phyloP scores from a whole-genome alignment of 2,113 vertebrate genomes.

The Semicossyphus pulcher region DNA sequence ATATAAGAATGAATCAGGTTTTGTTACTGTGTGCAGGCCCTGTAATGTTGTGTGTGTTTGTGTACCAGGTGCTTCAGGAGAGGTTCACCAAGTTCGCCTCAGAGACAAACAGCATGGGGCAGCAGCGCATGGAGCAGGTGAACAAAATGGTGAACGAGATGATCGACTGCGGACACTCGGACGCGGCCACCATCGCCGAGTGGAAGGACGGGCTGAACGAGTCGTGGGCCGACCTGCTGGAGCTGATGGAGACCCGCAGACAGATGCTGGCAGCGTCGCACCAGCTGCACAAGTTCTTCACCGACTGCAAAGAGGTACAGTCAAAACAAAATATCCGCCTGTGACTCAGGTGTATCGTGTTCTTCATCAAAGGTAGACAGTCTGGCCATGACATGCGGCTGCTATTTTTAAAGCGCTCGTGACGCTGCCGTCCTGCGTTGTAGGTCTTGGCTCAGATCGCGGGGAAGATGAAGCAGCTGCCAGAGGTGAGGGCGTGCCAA shows the following conservation, averaged over 20 bases:
- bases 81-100: slow-evolving; percentile 92
- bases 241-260: slow-evolving; percentile 93
- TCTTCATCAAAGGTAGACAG: slow-evolving; percentile 34
- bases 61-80: slow-evolving; percentile 88
- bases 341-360: slow-evolving; percentile 2
- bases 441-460: slow-evolving; percentile 85
- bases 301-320: slow-evolving; percentile 88
- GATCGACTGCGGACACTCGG: slow-evolving; percentile 90
- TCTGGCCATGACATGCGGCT: slow-evolving; percentile 37
- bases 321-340: slow-evolving; percentile 2
- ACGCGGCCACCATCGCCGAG: slow-evolving; percentile 91
- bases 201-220: slow-evolving; percentile 97
- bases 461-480: slow-evolving; percentile 85
- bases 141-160: slow-evolving; percentile 92
- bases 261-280: slow-evolving; percentile 92
- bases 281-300: slow-evolving; percentile 94
- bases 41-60: slow-evolving; percentile 7
- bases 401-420: slow-evolving; percentile 68
- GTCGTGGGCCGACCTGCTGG: slow-evolving; percentile 94
- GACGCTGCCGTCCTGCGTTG: slow-evolving; percentile 57
- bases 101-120: slow-evolving; percentile 91
- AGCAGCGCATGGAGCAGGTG: slow-evolving; percentile 90
- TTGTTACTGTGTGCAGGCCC: not conserved
- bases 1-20: too few relatives aligned
- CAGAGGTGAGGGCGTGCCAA: slow-evolving; percentile 85